Conservation (phyloP, 2,797 vertebrate species). For the Lepilemur ruficaudatus region DNA sequence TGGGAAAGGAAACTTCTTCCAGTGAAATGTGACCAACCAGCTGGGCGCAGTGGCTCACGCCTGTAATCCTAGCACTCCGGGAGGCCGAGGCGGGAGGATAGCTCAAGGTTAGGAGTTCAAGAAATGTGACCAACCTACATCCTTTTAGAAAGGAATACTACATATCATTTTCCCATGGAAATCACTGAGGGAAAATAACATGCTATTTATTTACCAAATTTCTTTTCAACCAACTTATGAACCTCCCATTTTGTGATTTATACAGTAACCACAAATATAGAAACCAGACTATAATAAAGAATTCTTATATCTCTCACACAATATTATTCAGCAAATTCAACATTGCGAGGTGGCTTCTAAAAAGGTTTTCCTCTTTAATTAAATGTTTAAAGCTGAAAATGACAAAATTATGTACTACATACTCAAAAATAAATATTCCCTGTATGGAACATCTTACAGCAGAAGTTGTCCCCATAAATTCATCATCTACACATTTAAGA, state of each 20-base stretch:
- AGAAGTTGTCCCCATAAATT: conserved; percentile 61
- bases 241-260: conserved; percentile 23
- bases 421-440: conserved; percentile 63
- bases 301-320: background rate
- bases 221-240: conserved; percentile 3
- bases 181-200: conserved; percentile 31
- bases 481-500: conserved; percentile 57
- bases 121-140: background rate
- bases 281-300: conserved; percentile 37
- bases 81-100: no score
- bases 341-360: background rate
- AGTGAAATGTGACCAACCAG: conserved; percentile 18
- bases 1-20: background rate
- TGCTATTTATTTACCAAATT: background rate
- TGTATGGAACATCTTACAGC: conserved; percentile 62
- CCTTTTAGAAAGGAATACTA: background rate
- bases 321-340: conserved; percentile 39
- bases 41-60: no score
- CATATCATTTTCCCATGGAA: background rate
- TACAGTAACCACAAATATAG: conserved; percentile 11
- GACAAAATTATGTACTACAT: conserved; percentile 40
- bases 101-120: no score
- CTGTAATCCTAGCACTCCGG: no score
- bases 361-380: conserved; percentile 43
- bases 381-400: conserved; percentile 46